Evolutionary conservation across 2,797 vertebrate genomes (phyloP).

Genomic region (Lithobates pipiens): DNA sequence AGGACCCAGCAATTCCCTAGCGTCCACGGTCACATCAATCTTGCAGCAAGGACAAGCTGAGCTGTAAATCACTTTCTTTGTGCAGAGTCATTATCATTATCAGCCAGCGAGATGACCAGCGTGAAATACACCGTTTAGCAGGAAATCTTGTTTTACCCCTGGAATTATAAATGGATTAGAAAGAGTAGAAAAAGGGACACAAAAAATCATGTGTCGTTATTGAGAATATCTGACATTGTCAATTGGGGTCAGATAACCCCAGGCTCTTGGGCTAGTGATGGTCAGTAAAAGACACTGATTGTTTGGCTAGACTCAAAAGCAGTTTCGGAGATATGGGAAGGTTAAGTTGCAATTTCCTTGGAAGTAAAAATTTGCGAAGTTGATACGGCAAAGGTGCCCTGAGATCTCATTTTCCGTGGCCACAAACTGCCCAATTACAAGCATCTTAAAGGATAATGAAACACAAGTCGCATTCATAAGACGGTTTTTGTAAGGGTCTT

Average conservation of each 20-base stretch:
- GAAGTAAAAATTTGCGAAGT: not conserved
- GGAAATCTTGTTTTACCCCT: slow-evolving; percentile 25
- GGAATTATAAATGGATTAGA: slow-evolving; percentile 23
- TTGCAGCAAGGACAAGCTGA: slow-evolving; percentile 50
- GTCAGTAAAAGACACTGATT: not conserved
- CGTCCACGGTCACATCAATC: slow-evolving; percentile 39
- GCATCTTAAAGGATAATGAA: not conserved
- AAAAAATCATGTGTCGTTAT: slow-evolving; percentile 3
- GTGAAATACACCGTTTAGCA: slow-evolving; percentile 41
- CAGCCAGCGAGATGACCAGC: slow-evolving; percentile 44
- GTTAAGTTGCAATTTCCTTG: slow-evolving; percentile 1
- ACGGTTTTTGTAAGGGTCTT: not conserved
- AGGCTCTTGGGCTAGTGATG: not conserved
- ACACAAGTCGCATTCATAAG: not conserved
- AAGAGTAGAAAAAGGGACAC: slow-evolving; percentile 6
- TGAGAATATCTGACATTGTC: slow-evolving; percentile 3
- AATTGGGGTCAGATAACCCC: not conserved
- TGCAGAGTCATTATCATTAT: slow-evolving; percentile 57
- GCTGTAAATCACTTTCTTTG: slow-evolving; percentile 51
- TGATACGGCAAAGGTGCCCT: slow-evolving; percentile 2
- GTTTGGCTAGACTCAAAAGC: not conserved
- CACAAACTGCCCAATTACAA: not conserved
- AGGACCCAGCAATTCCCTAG: slow-evolving; percentile 5
- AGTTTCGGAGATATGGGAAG: not conserved
- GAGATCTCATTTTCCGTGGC: not conserved